Conservation (phyloP, 2,797 vertebrate genomes). For the Molossus molossus region DNA sequence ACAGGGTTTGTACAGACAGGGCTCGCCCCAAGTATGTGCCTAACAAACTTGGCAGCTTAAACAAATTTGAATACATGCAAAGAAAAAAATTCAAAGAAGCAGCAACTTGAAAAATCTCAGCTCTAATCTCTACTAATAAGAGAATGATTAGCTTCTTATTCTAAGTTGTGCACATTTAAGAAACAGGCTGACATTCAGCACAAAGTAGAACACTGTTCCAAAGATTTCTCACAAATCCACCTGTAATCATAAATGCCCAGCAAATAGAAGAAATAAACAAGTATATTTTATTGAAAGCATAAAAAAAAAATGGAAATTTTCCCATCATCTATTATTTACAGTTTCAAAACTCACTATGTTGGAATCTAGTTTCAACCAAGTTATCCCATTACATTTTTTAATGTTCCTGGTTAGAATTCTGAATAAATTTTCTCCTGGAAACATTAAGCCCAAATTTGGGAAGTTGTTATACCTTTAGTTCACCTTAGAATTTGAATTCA, state of each 20-base stretch:
- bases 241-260: neutral
- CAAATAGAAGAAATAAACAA: neutral
- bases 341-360: neutral
- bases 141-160: neutral
- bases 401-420: conserved; percentile 2
- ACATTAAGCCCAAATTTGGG: neutral
- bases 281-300: neutral
- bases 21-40: neutral
- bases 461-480: conserved; percentile 13
- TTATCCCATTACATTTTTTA: neutral
- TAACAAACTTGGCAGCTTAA: neutral
- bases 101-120: neutral
- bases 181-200: neutral
- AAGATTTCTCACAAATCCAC: neutral
- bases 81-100: no score
- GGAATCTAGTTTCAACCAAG: neutral
- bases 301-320: neutral
- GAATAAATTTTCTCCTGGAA: neutral
- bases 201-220: neutral
- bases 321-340: neutral
- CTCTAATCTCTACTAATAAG: neutral
- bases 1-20: no score
- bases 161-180: neutral
- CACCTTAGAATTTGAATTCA: neutral
- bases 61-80: neutral